Percentiles rank a stretch among this genome's conserved stretches.
phyloP scores from a whole-genome alignment of 2,113 vertebrate genomes.

The Glaucomys volans region DNA sequence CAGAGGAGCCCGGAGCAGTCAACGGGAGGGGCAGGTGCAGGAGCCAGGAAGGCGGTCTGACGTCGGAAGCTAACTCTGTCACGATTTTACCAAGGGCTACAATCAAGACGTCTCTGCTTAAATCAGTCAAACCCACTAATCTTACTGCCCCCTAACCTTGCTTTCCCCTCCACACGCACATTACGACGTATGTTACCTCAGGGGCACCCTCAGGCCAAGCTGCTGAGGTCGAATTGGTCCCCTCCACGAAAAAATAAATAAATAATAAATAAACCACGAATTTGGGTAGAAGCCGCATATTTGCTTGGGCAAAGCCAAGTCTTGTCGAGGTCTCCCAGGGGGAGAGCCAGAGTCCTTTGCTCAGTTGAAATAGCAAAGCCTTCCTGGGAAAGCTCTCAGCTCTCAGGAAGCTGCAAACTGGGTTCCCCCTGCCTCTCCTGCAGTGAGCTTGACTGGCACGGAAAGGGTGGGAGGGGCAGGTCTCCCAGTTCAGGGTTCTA shows the following conservation, averaged over 20 bases:
- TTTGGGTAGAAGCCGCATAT: conserved; percentile 34
- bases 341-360: conserved; percentile 32
- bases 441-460: not conserved
- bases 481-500: not conserved
- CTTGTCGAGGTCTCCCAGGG: conserved; percentile 45
- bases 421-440: conserved; percentile 46
- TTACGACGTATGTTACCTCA: conserved; percentile 56
- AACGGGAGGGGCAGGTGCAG: not conserved
- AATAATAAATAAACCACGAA: not conserved
- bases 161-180: not conserved
- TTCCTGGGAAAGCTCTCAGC: conserved; percentile 61
- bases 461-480: not conserved
- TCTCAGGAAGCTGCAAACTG: conserved; percentile 53
- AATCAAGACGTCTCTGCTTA: not conserved
- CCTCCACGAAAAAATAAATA: not conserved
- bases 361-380: conserved; percentile 52
- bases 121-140: conserved; percentile 40
- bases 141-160: not conserved
- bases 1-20: conserved; percentile 6
- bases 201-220: conserved; percentile 43
- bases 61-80: conserved; percentile 57
- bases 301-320: conserved; percentile 55
- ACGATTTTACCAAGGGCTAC: conserved; percentile 63
- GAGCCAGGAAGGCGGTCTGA: conserved; percentile 64
- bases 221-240: conserved; percentile 52